phyloP scores from a whole-genome alignment of 2,797 vertebrate species.

The Acanthiza pusilla region DNA sequence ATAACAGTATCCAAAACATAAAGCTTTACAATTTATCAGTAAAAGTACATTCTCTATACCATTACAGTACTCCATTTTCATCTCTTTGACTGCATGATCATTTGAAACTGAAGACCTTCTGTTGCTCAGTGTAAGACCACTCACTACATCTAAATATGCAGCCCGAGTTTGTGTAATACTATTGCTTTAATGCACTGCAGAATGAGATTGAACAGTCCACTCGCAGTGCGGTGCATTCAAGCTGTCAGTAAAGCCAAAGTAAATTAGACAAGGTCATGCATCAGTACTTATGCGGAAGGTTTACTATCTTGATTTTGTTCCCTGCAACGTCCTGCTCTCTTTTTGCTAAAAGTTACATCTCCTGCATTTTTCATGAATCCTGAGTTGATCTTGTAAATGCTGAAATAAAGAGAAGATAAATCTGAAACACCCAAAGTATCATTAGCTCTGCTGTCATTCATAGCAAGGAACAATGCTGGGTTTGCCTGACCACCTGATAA shows the following conservation, averaged over 20 bases:
- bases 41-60: neutral
- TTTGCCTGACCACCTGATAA: neutral
- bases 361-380: neutral
- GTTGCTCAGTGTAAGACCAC: neutral
- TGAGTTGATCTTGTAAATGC: neutral
- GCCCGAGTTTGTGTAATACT: neutral
- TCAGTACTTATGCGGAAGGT: neutral
- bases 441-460: neutral
- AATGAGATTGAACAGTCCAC: neutral
- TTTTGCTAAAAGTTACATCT: neutral
- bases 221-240: neutral
- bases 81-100: neutral
- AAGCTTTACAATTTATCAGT: neutral
- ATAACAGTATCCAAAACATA: neutral
- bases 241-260: neutral
- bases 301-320: neutral
- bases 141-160: neutral
- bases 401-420: neutral
- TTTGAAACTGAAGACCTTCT: neutral
- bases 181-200: neutral
- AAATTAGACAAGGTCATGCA: conserved; percentile 12
- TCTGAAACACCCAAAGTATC: neutral
- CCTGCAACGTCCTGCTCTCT: neutral
- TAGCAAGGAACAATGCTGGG: neutral
- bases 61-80: neutral